Base-by-base conservation (phyloP, 2,797 vertebrate species). In the Myripristis jacobus region DNA sequence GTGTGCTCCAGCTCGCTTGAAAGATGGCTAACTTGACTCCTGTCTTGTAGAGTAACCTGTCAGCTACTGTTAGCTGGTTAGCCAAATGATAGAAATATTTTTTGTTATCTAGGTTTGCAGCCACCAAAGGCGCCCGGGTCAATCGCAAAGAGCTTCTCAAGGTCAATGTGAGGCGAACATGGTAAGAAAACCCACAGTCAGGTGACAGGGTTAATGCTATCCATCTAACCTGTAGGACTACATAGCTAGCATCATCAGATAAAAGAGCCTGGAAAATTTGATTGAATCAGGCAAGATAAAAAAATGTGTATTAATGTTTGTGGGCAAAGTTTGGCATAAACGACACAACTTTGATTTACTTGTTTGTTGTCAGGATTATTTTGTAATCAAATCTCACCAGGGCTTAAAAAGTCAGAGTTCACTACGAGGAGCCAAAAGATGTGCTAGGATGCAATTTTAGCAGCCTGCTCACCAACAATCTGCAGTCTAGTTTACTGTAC, bases 131-230 rank as follows among this genome's bases (percentile, higher is more conserved):
- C 0, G 89, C 90, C 56, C 92, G 82, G 53, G 64, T 96, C 15
- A 84, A 92, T 43, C 94, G 94, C 58, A 92, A 93, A 1, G 95
- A 97, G n/a, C 92, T 95, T 19, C 83, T 96, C 67, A 94, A 88
- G 48, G 95, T 96, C 56, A 95, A 96, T 11, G 87, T 96, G 7
- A 88, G 85, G 2, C 82, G 70, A 75, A 96, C 95, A 56, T 96
- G 95, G 95, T 96, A 84, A 88, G 88, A 65, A 21, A 18, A 7
- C 34, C 24, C n/a, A 10, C 19, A 41, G 10, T 22, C 21, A 24
- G 24, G 12, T 50, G 22, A 4, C 0, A 12, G 46, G 11, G 19
- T 25, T 18, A 19, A 10, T 10, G 5, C 62, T 31, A 15, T 6
- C 19, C 24, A 15, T 6, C 19, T n/a, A 46, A 46, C 16, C 1